Evolutionary conservation across 2,797 vertebrate genomes (phyloP).

Genomic region (Sebastes nivosus): DNA sequence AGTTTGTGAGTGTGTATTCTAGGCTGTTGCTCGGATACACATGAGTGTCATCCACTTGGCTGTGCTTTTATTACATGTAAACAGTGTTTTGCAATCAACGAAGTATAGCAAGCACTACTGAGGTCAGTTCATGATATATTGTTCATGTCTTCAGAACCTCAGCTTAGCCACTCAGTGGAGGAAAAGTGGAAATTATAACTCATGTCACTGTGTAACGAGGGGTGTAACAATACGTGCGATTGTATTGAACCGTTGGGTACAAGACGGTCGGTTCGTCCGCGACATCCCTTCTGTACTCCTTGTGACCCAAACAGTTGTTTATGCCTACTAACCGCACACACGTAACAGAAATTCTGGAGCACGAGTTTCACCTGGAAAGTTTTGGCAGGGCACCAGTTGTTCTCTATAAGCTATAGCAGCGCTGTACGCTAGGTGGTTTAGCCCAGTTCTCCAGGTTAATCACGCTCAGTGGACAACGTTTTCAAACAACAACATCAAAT

Average conservation of each 20-base stretch:
- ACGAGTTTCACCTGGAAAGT: too few species aligned
- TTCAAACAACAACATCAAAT: too few species aligned
- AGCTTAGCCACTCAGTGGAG: not conserved
- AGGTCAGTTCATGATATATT: not conserved
- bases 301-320: too few species aligned
- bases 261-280: not conserved
- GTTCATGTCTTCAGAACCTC: not conserved
- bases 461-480: too few species aligned
- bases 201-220: not conserved
- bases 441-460: too few species aligned
- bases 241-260: not conserved
- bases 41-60: not conserved
- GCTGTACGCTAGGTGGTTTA: too few species aligned
- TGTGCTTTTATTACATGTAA: slow-evolving; percentile 37
- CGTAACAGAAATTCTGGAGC: too few species aligned
- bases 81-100: slow-evolving; percentile 50
- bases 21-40: slow-evolving; percentile 33
- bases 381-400: too few species aligned
- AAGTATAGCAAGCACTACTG: not conserved
- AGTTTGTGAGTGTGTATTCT: slow-evolving; percentile 41
- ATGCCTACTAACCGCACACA: too few species aligned
- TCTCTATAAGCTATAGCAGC: too few species aligned
- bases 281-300: not conserved
- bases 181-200: not conserved
- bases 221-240: not conserved